A percentile compares a stretch with the other conserved stretches of the same genome.
Conservation (phyloP, 1,140 invertebrate species). For the Pseudomyrmex sp. region DNA sequence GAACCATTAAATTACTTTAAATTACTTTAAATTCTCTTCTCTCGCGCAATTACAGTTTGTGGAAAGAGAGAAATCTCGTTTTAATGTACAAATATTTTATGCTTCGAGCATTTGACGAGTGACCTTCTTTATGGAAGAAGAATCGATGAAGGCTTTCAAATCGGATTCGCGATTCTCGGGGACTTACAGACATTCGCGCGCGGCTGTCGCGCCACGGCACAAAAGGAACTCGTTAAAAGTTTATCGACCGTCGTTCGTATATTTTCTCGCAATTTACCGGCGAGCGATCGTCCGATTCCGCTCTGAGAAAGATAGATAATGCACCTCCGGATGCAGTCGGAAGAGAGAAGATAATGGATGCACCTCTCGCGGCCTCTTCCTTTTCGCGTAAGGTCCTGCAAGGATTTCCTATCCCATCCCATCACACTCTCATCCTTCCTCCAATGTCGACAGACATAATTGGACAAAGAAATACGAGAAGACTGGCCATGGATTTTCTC, state of each 20-base stretch:
- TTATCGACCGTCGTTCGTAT: slow-evolving; percentile 70
- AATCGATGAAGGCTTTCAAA: slow-evolving; percentile 45
- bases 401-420: slow-evolving; percentile 58
- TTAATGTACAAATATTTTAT: slow-evolving; percentile 33
- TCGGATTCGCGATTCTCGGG: slow-evolving; percentile 49
- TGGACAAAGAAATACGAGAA: slow-evolving; percentile 76
- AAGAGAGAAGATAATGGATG: slow-evolving; percentile 59
- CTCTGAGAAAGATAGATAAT: slow-evolving; percentile 56
- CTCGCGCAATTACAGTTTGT: background rate
- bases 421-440: slow-evolving; percentile 29
- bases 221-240: slow-evolving; percentile 72
- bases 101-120: slow-evolving; percentile 35
- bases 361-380: slow-evolving; percentile 58
- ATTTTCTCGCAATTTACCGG: slow-evolving; percentile 68
- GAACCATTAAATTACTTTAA: slow-evolving; percentile 1
- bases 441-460: slow-evolving; percentile 63
- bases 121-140: slow-evolving; percentile 34
- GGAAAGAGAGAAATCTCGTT: background rate
- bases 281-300: slow-evolving; percentile 66
- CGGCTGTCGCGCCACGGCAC: slow-evolving; percentile 40
- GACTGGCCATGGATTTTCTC: slow-evolving; percentile 51
- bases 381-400: slow-evolving; percentile 56
- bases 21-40: background rate
- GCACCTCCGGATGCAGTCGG: slow-evolving; percentile 44
- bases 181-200: slow-evolving; percentile 39